Base-by-base conservation (phyloP, 2,797 vertebrate genomes). In the Halcyon leucocephala region DNA sequence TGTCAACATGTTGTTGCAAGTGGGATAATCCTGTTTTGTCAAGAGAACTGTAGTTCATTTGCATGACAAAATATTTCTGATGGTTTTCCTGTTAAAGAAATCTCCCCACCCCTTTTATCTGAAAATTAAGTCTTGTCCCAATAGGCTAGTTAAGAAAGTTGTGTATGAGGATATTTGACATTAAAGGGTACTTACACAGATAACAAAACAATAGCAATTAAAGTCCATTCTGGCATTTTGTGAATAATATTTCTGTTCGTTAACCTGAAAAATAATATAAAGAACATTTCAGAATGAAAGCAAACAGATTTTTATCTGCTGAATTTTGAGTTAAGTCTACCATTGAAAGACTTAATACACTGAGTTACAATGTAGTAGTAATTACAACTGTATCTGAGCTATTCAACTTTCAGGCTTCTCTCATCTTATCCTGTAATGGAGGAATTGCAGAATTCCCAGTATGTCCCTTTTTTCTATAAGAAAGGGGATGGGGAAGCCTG, bases 241-340 rank as follows among this genome's bases (percentile, higher is more conserved):
- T 98, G 98, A 89, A 97, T 98, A 85, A 98, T 98, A 92, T 98
- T 98, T 94, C 76, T 98, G 94, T 98, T 98, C 71, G 98, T 98
- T 96, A 98, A 98, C 85, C 98, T 98, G 95, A 91, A 98, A 98
- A 85, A 97, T 0, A 97, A 80, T 13, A 41, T 3, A 52, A 52
- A 54, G 70, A 93, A 93, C 13, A 70, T 69, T 86, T 89, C 52
- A 82, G 33, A 91, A 24, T 49, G 82, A 71, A 90, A 72, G 21
- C 26, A 60, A 84, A 67, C 31, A 66, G 17, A 74, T 37, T 77
- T 35, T 76, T 86, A 90, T 57, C 42, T 61, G 49, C 8, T 37
- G 28, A 62, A 62, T 76, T 79, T 64, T 70, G 5, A 71, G 41
- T 83, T n/a, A 82, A 49, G 13, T 28, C 54, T 69, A 69, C 9